Evolutionary conservation across 1,140 invertebrate species (phyloP).

Genomic region (Chionoecetes opilio): DNA sequence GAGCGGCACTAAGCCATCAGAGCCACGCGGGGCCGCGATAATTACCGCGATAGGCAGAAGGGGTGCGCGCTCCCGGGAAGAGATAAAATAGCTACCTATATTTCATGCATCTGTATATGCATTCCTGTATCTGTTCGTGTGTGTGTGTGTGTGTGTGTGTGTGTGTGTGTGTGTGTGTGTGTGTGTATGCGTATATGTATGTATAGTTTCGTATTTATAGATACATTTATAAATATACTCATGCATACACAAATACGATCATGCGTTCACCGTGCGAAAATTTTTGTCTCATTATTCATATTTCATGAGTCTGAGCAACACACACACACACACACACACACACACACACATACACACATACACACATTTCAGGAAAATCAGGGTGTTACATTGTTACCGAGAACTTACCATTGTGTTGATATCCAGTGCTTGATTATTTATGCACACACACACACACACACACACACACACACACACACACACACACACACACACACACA

Average conservation of each 20-base stretch:
- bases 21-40: constrained; percentile 10
- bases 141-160: background rate
- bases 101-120: background rate
- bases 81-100: background rate
- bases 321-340: constrained; percentile 27
- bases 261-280: no score
- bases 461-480: constrained; percentile 60
- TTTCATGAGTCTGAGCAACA: no score
- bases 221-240: background rate
- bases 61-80: background rate
- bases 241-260: background rate
- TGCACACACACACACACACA: constrained; percentile 55
- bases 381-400: constrained; percentile 14
- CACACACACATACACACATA: constrained; percentile 9
- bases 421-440: background rate
- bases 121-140: no score
- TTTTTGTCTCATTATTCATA: no score
- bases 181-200: background rate
- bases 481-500: constrained; percentile 56
- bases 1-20: background rate
- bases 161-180: background rate
- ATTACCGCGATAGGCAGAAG: constrained; percentile 3
- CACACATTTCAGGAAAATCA: constrained; percentile 8
- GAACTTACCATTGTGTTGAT: background rate
- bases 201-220: background rate